phyloP scores from a whole-genome alignment of 2,113 vertebrate species.

The Cricetomys ansorgei region DNA sequence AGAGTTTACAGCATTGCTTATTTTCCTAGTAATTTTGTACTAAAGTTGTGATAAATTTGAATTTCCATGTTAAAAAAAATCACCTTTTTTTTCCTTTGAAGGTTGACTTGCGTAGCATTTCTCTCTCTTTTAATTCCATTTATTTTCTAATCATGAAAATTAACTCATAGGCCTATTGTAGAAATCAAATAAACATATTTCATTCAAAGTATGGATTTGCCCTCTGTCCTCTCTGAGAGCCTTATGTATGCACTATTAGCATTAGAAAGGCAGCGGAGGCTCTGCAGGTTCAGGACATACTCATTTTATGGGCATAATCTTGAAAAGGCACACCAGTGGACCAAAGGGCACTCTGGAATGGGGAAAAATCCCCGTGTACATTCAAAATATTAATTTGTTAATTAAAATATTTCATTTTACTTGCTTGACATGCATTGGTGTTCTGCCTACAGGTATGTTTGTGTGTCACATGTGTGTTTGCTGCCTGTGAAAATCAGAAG shows the following conservation, averaged over 20 bases:
- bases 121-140: not conserved
- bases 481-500: not conserved
- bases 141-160: not conserved
- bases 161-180: no score
- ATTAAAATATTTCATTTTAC: not conserved
- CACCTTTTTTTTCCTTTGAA: not conserved
- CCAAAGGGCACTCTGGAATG: not conserved
- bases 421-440: not conserved
- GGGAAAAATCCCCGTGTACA: not conserved
- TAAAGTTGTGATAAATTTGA: not conserved
- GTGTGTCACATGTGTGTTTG: not conserved
- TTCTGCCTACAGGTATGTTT: not conserved
- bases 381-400: not conserved
- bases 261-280: not conserved
- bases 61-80: not conserved
- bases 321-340: not conserved
- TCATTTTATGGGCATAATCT: not conserved
- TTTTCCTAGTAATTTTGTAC: not conserved
- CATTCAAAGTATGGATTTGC: not conserved
- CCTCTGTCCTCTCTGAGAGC: not conserved
- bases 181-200: not conserved
- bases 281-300: not conserved
- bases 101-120: not conserved
- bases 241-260: not conserved
- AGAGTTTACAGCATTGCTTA: not conserved